These are phyloP conservation scores for Stegostoma tigrinum DNA, from an alignment of 2,113 vertebrate genomes.

Conservation along the genomic window DNA sequence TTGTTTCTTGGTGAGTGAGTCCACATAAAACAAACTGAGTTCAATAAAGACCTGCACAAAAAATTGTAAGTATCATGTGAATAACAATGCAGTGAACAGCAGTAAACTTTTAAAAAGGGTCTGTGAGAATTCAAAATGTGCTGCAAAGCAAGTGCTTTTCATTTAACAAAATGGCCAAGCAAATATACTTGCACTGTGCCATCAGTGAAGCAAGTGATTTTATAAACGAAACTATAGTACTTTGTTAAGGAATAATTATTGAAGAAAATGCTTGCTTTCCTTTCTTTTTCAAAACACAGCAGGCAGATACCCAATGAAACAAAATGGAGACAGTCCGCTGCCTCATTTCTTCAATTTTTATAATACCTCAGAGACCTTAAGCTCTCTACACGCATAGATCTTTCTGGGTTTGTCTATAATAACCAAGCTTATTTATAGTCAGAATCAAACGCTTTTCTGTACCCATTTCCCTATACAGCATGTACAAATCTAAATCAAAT, in stretches of 20 bases:
- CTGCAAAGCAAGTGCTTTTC: not conserved
- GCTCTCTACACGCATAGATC: not conserved
- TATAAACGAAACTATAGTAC: not conserved
- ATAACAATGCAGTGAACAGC: not conserved
- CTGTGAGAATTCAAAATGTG: not conserved
- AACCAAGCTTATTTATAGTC: conserved; percentile 33
- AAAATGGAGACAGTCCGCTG: conserved; percentile 20
- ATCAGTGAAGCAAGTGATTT: not conserved
- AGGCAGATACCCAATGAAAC: not conserved
- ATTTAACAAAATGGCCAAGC: not conserved
- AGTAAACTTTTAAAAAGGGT: conserved; percentile 1
- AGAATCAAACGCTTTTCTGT: conserved; percentile 8
- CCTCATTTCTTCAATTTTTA: conserved; percentile 21
- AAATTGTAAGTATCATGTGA: not conserved
- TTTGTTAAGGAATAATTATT: not conserved
- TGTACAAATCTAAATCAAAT: conserved; percentile 28
- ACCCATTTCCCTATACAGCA: not conserved
- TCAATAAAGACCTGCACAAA: conserved; percentile 13
- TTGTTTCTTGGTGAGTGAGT: not conserved
- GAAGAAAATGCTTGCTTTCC: not conserved
- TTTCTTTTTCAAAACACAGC: not conserved
- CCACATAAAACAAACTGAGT: not conserved
- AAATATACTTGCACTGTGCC: not conserved
- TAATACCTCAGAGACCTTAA: conserved; percentile 21
- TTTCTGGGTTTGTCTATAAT: conserved; percentile 18